These are phyloP conservation scores for Lissonota sp. DNA, from an alignment of 2,888 invertebrate species.

Conservation along the genomic window DNA sequence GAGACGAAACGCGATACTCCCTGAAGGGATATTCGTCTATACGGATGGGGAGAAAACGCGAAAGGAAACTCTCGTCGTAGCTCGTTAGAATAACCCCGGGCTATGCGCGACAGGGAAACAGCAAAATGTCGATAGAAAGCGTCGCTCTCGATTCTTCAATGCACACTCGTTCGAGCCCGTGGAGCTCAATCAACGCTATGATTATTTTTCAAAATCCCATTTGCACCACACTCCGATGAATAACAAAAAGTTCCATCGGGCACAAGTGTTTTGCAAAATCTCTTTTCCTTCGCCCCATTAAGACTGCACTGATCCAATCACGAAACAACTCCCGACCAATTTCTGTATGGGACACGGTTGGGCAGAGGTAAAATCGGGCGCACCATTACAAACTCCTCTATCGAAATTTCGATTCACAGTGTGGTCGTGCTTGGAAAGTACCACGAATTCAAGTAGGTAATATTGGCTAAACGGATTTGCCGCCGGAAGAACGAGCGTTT, in stretches of 20 bases:
- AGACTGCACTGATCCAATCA: conserved; percentile 71
- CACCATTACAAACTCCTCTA: conserved; percentile 46
- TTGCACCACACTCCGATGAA: no score
- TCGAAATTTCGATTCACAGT: conserved; percentile 67
- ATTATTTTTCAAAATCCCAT: neutral
- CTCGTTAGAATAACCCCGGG: no score
- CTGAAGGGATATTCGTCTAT: neutral
- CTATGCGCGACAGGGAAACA: no score
- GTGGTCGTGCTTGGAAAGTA: conserved; percentile 6
- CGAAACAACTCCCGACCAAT: conserved; percentile 21
- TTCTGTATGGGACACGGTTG: neutral
- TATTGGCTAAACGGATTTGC: conserved; percentile 29
- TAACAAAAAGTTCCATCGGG: no score
- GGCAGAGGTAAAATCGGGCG: conserved; percentile 8
- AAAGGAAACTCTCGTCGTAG: neutral
- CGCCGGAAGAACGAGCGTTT: neutral
- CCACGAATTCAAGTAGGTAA: neutral
- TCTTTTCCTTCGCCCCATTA: conserved; percentile 29
- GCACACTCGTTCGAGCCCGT: neutral
- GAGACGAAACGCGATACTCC: conserved; percentile 8
- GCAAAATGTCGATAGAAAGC: no score
- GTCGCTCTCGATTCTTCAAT: neutral
- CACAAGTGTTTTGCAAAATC: neutral
- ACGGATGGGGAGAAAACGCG: neutral
- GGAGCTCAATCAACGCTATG: neutral